Conservation (phyloP, 1,140 invertebrate species). For the Venturia canescens region DNA sequence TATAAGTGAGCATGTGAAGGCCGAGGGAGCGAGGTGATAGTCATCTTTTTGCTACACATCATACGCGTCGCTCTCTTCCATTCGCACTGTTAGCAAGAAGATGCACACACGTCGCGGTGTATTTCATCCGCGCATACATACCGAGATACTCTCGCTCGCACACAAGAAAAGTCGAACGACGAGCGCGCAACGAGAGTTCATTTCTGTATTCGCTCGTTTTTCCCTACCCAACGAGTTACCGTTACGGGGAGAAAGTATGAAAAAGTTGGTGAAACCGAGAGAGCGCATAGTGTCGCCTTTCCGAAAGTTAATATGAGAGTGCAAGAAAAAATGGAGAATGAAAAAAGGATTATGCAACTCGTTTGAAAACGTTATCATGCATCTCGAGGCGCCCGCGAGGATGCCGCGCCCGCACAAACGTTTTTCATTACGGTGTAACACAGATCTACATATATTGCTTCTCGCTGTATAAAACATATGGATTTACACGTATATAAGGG, state of each 20-base stretch:
- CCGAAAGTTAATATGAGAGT: slow-evolving; percentile 24
- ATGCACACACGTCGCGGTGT: neutral
- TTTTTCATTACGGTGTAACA: slow-evolving; percentile 28
- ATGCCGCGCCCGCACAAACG: neutral
- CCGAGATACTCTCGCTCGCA: neutral
- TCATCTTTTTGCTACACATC: neutral
- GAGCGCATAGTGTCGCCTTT: slow-evolving; percentile 20
- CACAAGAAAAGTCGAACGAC: neutral
- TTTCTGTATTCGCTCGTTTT: neutral
- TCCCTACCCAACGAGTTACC: neutral
- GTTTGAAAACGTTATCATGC: slow-evolving; percentile 36
- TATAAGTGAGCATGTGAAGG: neutral
- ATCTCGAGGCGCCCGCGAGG: slow-evolving; percentile 28
- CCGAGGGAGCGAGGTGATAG: neutral
- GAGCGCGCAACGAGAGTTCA: neutral
- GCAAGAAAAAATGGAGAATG: neutral
- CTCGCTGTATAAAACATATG: slow-evolving; percentile 14
- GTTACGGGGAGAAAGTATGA: slow-evolving; percentile 12
- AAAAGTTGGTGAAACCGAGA: slow-evolving; percentile 16
- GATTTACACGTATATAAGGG: neutral
- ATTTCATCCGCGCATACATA: neutral
- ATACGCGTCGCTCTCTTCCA: neutral
- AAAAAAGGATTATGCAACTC: slow-evolving; percentile 33
- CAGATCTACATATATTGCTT: neutral
- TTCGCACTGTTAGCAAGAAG: neutral